Conservation (phyloP, 2,113 vertebrate species). For the Festucalex cinctus region DNA sequence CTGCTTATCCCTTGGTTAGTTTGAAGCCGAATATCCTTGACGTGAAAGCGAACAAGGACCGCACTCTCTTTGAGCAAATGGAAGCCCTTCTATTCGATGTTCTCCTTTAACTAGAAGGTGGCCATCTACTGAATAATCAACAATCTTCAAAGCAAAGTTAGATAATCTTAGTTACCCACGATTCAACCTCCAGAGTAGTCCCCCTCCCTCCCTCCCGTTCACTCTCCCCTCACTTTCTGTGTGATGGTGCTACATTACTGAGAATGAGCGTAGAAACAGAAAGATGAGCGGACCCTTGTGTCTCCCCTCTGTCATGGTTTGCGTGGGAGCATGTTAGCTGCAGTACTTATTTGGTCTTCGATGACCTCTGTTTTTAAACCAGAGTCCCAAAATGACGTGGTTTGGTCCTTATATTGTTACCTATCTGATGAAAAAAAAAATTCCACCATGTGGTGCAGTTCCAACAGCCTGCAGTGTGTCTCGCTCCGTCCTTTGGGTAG, state of each 20-base stretch:
- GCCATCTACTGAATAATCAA: conserved; percentile 70
- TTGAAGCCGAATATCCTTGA: conserved; percentile 18
- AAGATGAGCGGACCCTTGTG: conserved; percentile 14
- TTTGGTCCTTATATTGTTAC: conserved; percentile 27
- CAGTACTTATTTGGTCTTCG: conserved; percentile 13
- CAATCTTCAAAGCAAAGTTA: conserved; percentile 73
- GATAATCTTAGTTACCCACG: conserved; percentile 73
- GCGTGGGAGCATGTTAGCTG: conserved; percentile 20
- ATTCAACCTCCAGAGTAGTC: conserved; percentile 57
- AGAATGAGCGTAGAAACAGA: conserved; percentile 31
- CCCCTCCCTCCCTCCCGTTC: background rate
- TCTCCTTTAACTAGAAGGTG: conserved; percentile 12
- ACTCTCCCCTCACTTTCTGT: conserved; percentile 34
- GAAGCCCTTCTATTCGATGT: conserved; percentile 3
- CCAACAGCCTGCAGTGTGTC: background rate
- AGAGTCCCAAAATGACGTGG: conserved; percentile 22
- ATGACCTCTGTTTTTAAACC: conserved; percentile 30
- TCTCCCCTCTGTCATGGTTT: conserved; percentile 1
- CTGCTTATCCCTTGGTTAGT: conserved; percentile 59
- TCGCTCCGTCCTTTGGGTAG: too few relatives aligned
- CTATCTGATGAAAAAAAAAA: background rate
- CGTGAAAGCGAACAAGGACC: conserved; percentile 18
- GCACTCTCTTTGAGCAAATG: conserved; percentile 8
- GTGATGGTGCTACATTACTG: conserved; percentile 76
- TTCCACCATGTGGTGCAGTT: background rate